Evolutionary conservation across 2,113 vertebrate species (phyloP).

Genomic region (Crotophaga sulcirostris): DNA sequence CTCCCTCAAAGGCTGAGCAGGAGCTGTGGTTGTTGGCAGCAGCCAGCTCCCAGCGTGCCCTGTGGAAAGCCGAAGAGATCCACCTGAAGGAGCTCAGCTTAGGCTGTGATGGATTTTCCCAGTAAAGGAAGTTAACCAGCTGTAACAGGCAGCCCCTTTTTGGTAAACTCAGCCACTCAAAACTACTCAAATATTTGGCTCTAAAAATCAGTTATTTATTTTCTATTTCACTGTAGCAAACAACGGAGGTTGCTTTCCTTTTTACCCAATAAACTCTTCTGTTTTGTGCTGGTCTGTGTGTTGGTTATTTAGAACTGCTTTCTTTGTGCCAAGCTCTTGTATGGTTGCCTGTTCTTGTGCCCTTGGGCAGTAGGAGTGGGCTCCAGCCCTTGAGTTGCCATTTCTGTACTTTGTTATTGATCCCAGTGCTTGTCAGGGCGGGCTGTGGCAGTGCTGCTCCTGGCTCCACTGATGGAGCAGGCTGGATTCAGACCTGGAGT

Average conservation of each 20-base stretch:
- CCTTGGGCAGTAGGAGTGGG: rapidly evolving
- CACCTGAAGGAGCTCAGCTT: neutral
- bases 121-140: neutral
- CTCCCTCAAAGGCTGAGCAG: conserved; percentile 90
- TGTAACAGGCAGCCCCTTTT: neutral
- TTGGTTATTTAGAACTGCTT: neutral
- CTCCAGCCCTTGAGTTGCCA: neutral
- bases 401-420: rapidly evolving
- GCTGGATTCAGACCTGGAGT: too few relatives aligned
- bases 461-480: too few relatives aligned
- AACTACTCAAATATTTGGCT: conserved; percentile 41
- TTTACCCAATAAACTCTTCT: conserved; percentile 81
- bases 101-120: neutral
- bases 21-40: neutral
- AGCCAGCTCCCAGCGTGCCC: neutral
- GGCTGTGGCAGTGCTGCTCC: too few relatives aligned
- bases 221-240: conserved; percentile 78
- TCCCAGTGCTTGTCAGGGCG: rapidly evolving
- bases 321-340: too few relatives aligned
- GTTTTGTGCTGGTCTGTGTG: conserved; percentile 21
- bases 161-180: neutral
- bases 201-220: conserved; percentile 82
- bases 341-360: neutral
- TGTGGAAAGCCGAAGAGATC: neutral
- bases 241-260: conserved; percentile 68